A percentile compares a stretch with the other conserved stretches of the same genome.
phyloP scores from a whole-genome alignment of 2,113 vertebrate species.

The Pholis gunnellus region DNA sequence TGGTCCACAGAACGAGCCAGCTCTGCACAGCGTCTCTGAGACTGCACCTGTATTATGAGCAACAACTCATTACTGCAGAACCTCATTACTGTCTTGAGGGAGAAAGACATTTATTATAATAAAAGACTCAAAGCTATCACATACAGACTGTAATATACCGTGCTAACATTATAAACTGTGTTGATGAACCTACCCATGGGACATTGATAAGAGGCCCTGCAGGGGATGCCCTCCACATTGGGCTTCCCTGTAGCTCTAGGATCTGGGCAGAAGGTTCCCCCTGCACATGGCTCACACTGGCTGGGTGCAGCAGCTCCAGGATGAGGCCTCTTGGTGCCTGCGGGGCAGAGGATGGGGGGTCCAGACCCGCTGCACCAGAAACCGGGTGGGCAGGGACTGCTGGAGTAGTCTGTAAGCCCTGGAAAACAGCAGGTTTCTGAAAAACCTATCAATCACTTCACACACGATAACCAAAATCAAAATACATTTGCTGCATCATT shows the following conservation, averaged over 20 bases:
- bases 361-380: slow-evolving; percentile 91
- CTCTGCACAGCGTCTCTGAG: slow-evolving; percentile 85
- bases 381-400: slow-evolving; percentile 87
- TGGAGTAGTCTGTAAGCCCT: slow-evolving; percentile 86
- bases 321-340: slow-evolving; percentile 86
- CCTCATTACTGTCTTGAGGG: neutral
- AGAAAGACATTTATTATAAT: neutral
- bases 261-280: slow-evolving; percentile 89
- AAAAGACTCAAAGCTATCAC: neutral
- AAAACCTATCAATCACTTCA: neutral
- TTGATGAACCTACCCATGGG: slow-evolving; percentile 81
- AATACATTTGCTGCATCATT: slow-evolving; percentile 9
- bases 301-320: slow-evolving; percentile 84
- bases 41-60: slow-evolving; percentile 83
- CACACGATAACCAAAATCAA: neutral
- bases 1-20: slow-evolving; percentile 88
- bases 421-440: slow-evolving; percentile 4
- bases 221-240: slow-evolving; percentile 86
- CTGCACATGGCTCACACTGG: slow-evolving; percentile 87
- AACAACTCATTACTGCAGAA: slow-evolving; percentile 17
- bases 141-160: neutral
- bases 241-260: slow-evolving; percentile 79
- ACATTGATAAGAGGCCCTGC: slow-evolving; percentile 89
- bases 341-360: slow-evolving; percentile 85
- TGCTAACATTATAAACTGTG: neutral